These are phyloP conservation scores for Drosophila yakuba DNA, from an alignment of 1,140 invertebrate species.

Conservation along the genomic window DNA sequence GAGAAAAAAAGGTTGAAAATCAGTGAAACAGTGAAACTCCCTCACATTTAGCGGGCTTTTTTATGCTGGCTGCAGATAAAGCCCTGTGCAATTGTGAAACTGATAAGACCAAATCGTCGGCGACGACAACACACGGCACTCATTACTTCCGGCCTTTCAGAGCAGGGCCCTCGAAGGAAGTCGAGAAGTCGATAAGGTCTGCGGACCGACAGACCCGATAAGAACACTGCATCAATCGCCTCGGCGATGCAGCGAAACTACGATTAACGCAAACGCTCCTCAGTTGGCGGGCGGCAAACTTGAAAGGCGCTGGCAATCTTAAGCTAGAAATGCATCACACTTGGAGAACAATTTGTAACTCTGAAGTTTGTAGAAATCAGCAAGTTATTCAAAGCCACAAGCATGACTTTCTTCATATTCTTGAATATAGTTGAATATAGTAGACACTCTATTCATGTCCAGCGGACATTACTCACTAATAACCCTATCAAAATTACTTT, in stretches of 20 bases:
- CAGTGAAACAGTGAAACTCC: constrained; percentile 3
- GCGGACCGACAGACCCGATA: constrained; percentile 19
- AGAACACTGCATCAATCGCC: constrained; percentile 4
- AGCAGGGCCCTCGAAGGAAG: constrained; percentile 20
- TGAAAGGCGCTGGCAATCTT: constrained; percentile 30
- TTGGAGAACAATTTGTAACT: background rate
- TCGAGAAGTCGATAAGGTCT: constrained; percentile 47
- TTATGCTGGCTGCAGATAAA: constrained; percentile 48
- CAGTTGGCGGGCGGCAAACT: constrained; percentile 21
- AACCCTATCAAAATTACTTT: background rate
- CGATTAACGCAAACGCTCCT: constrained; percentile 28
- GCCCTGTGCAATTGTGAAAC: constrained; percentile 54
- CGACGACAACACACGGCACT: constrained; percentile 37
- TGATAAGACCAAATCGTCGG: constrained; percentile 37
- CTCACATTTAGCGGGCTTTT: constrained; percentile 27
- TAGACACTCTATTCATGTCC: too few relatives aligned
- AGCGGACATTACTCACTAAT: too few relatives aligned
- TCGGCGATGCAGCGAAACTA: constrained; percentile 13
- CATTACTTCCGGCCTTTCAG: constrained; percentile 39
- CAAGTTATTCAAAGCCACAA: too few relatives aligned
- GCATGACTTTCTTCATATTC: too few relatives aligned
- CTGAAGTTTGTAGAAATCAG: too few relatives aligned
- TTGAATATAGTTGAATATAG: too few relatives aligned
- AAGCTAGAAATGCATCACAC: constrained; percentile 25
- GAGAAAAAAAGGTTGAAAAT: constrained; percentile 15